A percentile compares a stretch with the other conserved stretches of the same genome.
Conservation (phyloP, 64 coral and sea anemone species). For the Pachyseris speciosa region DNA sequence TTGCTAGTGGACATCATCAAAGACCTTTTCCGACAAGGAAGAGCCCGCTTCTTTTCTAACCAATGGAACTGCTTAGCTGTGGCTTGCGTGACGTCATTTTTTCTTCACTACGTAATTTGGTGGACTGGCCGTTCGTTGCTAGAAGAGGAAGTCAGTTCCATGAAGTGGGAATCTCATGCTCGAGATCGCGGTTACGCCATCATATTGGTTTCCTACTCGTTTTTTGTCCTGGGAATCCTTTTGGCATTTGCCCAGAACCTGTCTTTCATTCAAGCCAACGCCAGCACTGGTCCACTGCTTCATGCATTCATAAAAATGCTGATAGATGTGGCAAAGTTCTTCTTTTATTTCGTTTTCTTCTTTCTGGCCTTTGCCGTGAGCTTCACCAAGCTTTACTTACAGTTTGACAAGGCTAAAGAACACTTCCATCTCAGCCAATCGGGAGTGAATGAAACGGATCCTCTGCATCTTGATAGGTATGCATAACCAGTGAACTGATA, state of each 20-base stretch:
- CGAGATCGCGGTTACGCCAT: background rate
- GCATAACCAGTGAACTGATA: background rate
- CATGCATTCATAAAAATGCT: conserved; percentile 26
- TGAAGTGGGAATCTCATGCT: background rate
- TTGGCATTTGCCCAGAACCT: conserved; percentile 8
- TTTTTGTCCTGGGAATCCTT: conserved; percentile 11
- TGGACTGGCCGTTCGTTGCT: background rate
- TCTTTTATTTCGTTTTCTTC: conserved; percentile 29
- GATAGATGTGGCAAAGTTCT: conserved; percentile 13
- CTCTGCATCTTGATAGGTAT: conserved; percentile 16
- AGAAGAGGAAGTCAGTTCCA: background rate
- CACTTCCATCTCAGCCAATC: background rate
- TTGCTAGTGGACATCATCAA: conserved; percentile 2
- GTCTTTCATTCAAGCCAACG: conserved; percentile 12
- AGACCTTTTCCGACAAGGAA: conserved; percentile 14
- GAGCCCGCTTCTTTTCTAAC: conserved; percentile 2
- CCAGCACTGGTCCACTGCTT: conserved; percentile 23
- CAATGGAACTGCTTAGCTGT: conserved; percentile 23
- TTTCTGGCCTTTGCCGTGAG: conserved; percentile 37
- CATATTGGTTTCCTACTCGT: background rate
- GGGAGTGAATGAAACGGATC: conserved; percentile 15
- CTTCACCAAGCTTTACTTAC: conserved; percentile 23
- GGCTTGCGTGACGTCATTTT: background rate
- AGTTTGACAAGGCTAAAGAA: conserved; percentile 21
- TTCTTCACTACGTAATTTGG: conserved; percentile 18